A percentile compares a stretch with the other conserved stretches of the same genome.
Conservation (phyloP, 2,888 invertebrate genomes). For the Steinernema scapterisci region DNA sequence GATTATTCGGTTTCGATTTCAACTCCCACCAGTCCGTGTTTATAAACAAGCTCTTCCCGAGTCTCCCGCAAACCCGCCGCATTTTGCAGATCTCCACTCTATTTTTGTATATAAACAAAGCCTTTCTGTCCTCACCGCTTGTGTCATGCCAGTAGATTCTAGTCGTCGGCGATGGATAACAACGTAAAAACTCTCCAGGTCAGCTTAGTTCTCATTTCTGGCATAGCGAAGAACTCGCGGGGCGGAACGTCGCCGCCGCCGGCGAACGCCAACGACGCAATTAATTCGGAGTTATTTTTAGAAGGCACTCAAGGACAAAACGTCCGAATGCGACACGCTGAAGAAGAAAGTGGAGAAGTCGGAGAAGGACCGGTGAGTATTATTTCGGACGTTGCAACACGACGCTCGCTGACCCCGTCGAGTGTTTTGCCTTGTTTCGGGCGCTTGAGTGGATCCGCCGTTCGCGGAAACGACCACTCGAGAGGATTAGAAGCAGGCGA, state of each 20-base stretch:
- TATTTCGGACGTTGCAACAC: background rate
- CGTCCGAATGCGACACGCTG: conserved; percentile 52
- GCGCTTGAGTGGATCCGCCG: too few relatives aligned
- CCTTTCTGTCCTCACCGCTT: background rate
- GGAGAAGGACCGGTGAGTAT: conserved; percentile 49
- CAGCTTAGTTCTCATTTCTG: background rate
- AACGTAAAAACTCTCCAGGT: conserved; percentile 28
- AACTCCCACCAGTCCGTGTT: background rate
- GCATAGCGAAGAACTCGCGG: background rate
- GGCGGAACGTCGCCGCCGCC: background rate
- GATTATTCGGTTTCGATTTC: conserved; percentile 26
- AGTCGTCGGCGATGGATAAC: conserved; percentile 8
- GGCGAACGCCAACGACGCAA: background rate
- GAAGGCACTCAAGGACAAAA: conserved; percentile 55
- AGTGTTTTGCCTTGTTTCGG: conserved; percentile 30
- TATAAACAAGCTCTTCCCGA: background rate
- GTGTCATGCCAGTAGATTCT: conserved; percentile 1
- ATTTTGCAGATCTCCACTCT: conserved; percentile 20
- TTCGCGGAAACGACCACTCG: too few relatives aligned
- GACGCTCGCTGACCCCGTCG: background rate
- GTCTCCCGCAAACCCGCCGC: background rate
- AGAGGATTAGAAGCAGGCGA: too few relatives aligned
- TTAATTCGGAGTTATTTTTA: conserved; percentile 40
- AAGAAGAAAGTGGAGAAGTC: conserved; percentile 47
- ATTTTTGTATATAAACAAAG: conserved; percentile 29